phyloP scores from a whole-genome alignment of 2,888 invertebrate genomes.

The Hypercompe scribonia region DNA sequence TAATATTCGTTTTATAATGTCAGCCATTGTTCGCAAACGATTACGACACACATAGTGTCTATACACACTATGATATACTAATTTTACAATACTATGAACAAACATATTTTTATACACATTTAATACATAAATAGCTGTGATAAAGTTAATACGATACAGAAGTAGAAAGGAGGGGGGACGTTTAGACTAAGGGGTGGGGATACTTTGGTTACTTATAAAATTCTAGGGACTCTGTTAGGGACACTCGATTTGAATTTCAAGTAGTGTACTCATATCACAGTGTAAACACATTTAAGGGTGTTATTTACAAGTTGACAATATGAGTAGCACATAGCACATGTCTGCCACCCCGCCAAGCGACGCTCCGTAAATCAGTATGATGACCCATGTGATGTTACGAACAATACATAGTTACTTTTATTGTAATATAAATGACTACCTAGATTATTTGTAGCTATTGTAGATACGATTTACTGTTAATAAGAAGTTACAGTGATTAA shows the following conservation, averaged over 20 bases:
- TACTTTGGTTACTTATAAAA: not conserved
- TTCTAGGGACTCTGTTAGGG: not conserved
- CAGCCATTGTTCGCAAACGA: constrained; percentile 32
- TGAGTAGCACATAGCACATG: not conserved
- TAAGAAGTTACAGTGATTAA: constrained; percentile 82
- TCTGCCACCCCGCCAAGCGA: constrained; percentile 9
- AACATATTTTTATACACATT: constrained; percentile 51
- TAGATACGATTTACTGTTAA: constrained; percentile 68
- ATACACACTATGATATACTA: constrained; percentile 28
- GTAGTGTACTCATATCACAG: too few species aligned
- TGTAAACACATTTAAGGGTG: too few species aligned
- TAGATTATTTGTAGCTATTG: constrained; percentile 73
- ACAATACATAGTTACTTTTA: constrained; percentile 61
- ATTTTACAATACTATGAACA: constrained; percentile 37
- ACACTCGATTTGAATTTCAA: too few species aligned
- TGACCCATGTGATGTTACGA: constrained; percentile 64
- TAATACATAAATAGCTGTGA: constrained; percentile 53
- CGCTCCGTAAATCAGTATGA: constrained; percentile 45
- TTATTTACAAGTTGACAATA: not conserved
- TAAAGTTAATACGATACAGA: constrained; percentile 28
- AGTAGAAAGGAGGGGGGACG: not conserved
- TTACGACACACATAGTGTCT: constrained; percentile 30
- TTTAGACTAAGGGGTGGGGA: constrained; percentile 8
- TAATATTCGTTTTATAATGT: constrained; percentile 39
- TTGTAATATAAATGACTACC: constrained; percentile 66